phyloP scores from a whole-genome alignment of 2,888 invertebrate genomes.

The Harmothoe impar region DNA sequence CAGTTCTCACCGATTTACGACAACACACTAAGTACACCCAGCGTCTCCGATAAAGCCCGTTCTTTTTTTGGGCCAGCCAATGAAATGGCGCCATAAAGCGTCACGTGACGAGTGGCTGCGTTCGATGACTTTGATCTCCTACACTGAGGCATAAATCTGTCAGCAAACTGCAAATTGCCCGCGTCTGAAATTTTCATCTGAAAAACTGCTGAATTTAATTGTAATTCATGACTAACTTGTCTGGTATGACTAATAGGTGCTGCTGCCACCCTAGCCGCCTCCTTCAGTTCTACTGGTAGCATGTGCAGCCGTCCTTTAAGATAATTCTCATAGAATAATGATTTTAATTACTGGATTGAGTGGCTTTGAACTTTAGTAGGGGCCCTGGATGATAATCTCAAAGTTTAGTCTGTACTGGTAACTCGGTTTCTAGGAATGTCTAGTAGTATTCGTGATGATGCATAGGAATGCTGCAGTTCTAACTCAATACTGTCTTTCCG shows the following conservation, averaged over 20 bases:
- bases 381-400: too few relatives aligned
- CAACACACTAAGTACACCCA: neutral
- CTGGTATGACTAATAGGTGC: neutral
- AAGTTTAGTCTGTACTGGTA: too few relatives aligned
- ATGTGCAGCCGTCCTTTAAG: neutral
- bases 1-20: slow-evolving; percentile 8
- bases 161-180: neutral
- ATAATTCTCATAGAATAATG: neutral
- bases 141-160: neutral
- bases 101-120: slow-evolving; percentile 53
- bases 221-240: slow-evolving; percentile 13
- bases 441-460: too few relatives aligned
- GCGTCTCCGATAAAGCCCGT: neutral
- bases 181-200: neutral
- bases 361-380: neutral
- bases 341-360: slow-evolving; percentile 5
- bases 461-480: too few relatives aligned
- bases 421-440: too few relatives aligned
- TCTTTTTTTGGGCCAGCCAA: slow-evolving; percentile 2
- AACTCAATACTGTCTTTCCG: too few relatives aligned
- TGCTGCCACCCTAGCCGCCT: neutral
- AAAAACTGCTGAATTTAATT: slow-evolving; percentile 35
- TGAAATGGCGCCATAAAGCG: slow-evolving; percentile 35
- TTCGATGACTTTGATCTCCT: slow-evolving; percentile 47
- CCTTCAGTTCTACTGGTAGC: neutral